Evolutionary conservation across 2,797 vertebrate genomes (phyloP).

Genomic region (Poecilia picta): DNA sequence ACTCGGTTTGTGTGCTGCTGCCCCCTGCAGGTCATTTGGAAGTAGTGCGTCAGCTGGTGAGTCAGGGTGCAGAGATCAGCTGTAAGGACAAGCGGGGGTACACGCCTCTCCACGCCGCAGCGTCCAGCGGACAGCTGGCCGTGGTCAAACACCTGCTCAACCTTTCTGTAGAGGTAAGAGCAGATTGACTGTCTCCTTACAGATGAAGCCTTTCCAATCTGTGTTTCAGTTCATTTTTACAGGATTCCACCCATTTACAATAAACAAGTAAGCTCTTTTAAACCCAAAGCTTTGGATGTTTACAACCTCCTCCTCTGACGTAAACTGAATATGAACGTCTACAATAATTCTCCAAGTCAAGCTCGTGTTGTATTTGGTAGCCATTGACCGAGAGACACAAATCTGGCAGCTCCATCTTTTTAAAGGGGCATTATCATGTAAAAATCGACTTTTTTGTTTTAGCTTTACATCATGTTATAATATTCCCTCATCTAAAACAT

Average conservation of each 20-base stretch:
- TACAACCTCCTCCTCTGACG: not conserved
- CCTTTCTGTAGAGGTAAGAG: constrained; percentile 88
- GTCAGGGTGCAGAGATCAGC: constrained; percentile 93
- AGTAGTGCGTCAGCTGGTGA: constrained; percentile 91
- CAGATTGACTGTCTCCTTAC: too few species aligned
- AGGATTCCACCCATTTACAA: not conserved
- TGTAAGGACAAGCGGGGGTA: constrained; percentile 99
- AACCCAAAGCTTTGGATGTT: not conserved
- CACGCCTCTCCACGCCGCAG: constrained; percentile 92
- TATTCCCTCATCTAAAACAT: too few species aligned
- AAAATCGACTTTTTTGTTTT: too few species aligned
- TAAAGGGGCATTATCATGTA: not conserved
- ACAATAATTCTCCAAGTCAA: not conserved
- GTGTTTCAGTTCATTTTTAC: not conserved
- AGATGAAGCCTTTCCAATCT: not conserved
- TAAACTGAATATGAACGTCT: not conserved
- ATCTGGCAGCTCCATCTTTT: not conserved
- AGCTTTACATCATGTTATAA: too few species aligned
- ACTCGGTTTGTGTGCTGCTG: not conserved
- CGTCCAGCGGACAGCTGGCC: constrained; percentile 91
- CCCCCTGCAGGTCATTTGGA: constrained; percentile 89
- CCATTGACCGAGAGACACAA: not conserved
- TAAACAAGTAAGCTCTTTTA: not conserved
- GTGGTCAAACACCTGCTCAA: constrained; percentile 96
- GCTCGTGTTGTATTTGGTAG: not conserved